phyloP scores from a whole-genome alignment of 2,888 invertebrate species.

The Rhopalosiphum nymphaeae region DNA sequence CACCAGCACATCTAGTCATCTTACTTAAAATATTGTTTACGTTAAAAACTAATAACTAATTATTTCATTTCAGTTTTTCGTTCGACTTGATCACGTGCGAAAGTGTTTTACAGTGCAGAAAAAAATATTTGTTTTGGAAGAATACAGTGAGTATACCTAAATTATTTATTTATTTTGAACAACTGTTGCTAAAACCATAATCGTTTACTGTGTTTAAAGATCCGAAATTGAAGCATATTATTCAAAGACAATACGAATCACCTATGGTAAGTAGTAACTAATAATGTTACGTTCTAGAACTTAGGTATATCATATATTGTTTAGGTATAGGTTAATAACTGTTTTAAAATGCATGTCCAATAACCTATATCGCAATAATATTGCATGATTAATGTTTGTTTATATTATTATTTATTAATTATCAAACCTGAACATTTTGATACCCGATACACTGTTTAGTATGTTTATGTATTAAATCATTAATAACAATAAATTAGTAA shows the following conservation, averaged over 20 bases:
- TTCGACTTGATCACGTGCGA: constrained; percentile 97
- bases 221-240: constrained; percentile 96
- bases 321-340: background rate
- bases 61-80: constrained; percentile 92
- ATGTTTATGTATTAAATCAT: background rate
- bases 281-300: background rate
- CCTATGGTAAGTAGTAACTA: constrained; percentile 86
- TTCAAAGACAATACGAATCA: constrained; percentile 97
- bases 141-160: constrained; percentile 92
- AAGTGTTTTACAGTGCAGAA: constrained; percentile 99
- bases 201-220: constrained; percentile 78
- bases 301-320: background rate
- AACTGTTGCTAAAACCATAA: background rate
- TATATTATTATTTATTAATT: background rate
- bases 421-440: background rate
- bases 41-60: background rate
- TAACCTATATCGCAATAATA: background rate
- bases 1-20: background rate
- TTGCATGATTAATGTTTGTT: background rate
- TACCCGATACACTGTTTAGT: background rate
- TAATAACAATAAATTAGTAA: background rate
- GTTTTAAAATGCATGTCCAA: constrained; percentile 16
- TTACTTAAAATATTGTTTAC: background rate
- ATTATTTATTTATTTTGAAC: background rate
- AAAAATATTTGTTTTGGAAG: constrained; percentile 98